Conservation (phyloP, 2,888 invertebrate genomes). For the Melanostoma scalare region DNA sequence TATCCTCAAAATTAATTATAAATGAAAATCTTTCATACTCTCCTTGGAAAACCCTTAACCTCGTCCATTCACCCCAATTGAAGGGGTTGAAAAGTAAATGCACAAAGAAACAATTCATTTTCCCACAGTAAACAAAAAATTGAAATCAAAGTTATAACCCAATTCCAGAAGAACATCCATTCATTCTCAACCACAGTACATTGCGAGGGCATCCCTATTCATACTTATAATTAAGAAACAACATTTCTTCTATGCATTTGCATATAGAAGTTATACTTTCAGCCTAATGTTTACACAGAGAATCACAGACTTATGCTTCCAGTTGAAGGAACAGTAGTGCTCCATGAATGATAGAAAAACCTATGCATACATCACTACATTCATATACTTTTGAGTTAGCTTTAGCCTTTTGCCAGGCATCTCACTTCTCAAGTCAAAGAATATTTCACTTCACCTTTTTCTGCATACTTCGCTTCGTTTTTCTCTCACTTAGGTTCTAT, state of each 20-base stretch:
- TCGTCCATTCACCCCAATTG: no score
- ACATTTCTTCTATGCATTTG: conserved; percentile 8
- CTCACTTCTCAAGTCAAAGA: conserved; percentile 13
- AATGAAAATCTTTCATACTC: no score
- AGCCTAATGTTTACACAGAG: conserved; percentile 16
- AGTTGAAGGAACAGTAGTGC: background rate
- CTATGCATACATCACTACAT: conserved; percentile 10
- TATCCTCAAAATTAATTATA: no score
- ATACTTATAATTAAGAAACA: conserved; percentile 22
- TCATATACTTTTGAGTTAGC: no score
- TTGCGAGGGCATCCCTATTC: background rate
- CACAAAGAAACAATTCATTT: background rate
- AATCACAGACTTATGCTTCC: conserved; percentile 25
- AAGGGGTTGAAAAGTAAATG: background rate
- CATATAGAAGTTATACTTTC: conserved; percentile 19
- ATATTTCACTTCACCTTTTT: conserved; percentile 17
- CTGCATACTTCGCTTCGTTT: background rate
- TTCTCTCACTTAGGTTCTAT: no score
- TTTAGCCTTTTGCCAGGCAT: conserved; percentile 4
- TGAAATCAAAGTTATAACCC: conserved; percentile 1
- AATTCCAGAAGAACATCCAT: background rate
- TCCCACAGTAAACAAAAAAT: background rate
- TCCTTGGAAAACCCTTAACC: no score
- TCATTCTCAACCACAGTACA: background rate
- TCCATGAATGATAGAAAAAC: conserved; percentile 1